Evolutionary conservation across 64 coral and sea anemone species (phyloP).

Genomic region (Actinia tenebrosa): DNA sequence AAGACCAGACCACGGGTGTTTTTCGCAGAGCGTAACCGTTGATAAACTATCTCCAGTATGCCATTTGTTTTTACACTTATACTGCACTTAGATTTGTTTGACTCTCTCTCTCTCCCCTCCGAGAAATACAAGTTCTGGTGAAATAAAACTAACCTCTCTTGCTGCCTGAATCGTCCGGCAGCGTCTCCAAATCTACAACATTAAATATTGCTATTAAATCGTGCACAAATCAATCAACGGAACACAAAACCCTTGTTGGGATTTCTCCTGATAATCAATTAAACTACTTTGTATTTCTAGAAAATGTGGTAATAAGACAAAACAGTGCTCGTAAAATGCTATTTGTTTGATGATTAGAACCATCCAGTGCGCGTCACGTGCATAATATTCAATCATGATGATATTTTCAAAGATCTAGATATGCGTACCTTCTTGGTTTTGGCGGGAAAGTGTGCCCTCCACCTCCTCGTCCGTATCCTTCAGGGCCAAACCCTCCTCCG

Average conservation of each 20-base stretch:
- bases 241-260: neutral
- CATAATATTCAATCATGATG: too few species aligned
- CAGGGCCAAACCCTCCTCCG: constrained; percentile 72
- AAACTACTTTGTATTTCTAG: too few species aligned
- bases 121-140: neutral
- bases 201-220: constrained; percentile 12
- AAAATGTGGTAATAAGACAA: too few species aligned
- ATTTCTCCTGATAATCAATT: neutral
- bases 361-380: neutral
- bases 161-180: constrained; percentile 61
- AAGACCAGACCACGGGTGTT: too few species aligned
- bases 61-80: too few species aligned
- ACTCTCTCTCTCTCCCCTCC: neutral
- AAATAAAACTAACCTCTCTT: constrained; percentile 65
- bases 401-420: neutral
- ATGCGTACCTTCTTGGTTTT: constrained; percentile 70
- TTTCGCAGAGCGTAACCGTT: too few species aligned
- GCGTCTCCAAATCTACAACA: constrained; percentile 76
- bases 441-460: constrained; percentile 81
- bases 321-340: too few species aligned
- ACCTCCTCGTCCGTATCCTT: constrained; percentile 68
- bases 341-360: too few species aligned
- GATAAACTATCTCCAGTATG: too few species aligned
- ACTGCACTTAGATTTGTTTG: too few species aligned
- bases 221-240: neutral